Percentiles rank a stretch among this genome's conserved stretches.
phyloP scores from a whole-genome alignment of 2,113 vertebrate genomes.

The Maccullochella peelii region DNA sequence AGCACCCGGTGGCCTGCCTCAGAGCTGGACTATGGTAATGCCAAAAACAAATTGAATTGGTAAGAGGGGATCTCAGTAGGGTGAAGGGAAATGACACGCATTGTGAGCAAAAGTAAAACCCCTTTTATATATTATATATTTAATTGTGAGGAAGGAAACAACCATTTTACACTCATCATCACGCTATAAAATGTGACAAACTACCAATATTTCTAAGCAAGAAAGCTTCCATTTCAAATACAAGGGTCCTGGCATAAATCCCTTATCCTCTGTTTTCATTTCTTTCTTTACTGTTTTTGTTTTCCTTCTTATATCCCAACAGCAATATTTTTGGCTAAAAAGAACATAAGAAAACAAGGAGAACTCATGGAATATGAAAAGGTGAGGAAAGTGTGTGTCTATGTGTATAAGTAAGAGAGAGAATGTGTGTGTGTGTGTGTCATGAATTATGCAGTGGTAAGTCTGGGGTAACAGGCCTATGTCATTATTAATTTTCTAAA shows the following conservation, averaged over 20 bases:
- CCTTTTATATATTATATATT: neutral
- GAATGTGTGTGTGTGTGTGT: neutral
- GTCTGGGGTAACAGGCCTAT: neutral
- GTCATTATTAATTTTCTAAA: constrained; percentile 4
- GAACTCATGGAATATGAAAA: constrained; percentile 92
- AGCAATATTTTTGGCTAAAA: constrained; percentile 97
- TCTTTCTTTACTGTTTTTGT: neutral
- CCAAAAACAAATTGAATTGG: neutral
- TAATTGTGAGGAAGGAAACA: neutral
- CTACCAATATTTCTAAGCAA: neutral
- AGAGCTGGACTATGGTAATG: constrained; percentile 93
- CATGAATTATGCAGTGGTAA: constrained; percentile 31
- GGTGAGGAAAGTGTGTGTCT: constrained; percentile 77
- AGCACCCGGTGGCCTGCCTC: constrained; percentile 91
- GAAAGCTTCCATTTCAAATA: neutral
- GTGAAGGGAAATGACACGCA: neutral
- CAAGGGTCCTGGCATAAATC: neutral
- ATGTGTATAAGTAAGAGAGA: neutral
- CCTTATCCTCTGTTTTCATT: neutral
- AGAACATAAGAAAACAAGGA: constrained; percentile 93
- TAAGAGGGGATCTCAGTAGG: neutral
- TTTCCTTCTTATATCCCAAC: constrained; percentile 22
- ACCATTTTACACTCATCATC: neutral
- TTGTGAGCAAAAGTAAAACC: neutral
- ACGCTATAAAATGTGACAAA: neutral